Base-by-base conservation (phyloP, 2,888 invertebrate species). In the Melieria picta region DNA sequence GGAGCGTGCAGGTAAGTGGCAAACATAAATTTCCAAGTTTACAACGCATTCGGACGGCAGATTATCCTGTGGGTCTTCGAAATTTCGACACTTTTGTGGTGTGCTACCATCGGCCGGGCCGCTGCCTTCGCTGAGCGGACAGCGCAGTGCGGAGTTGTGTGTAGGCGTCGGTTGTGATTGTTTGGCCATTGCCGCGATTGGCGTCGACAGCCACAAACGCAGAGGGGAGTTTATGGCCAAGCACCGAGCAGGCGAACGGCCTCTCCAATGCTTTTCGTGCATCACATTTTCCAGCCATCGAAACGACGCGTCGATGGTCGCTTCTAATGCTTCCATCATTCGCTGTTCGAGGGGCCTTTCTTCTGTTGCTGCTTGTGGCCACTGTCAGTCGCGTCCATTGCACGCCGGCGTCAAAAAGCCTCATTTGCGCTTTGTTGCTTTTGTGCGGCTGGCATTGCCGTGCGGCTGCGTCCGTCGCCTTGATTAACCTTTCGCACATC, bases 401-500 rank as follows among this genome's bases (percentile, higher is more conserved):
- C 50, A 58, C 58, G 5, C 47, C 42, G 4, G 43, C 16, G 13
- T 47, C 42, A 73, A 62, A 73, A 70, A 67, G 69, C 67, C 66
- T 73, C 73, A 73, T 73, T 73, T 73, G 71, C 16, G 66, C 67
- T 64, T 74, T 76, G 68, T 71, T 66, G 61, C 30, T 43, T 52
- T 61, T 65, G 55, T 42, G 56, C 43, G 45, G 9, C n/a, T 66
- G 30, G 16, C 13, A n/a, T 7, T 52, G 11, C n/a, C 30, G 30
- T 30, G 1, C 30, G 30, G 30, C 30, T 30, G 9, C 10, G 47
- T 64, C 65, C 52, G 64, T 65, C 65, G 65, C 56, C 82, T 81
- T 81, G 81, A 81, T 81, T 81, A 81, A 81, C 83, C 83, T 82
- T 78, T 81, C 76, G 82, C 80, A 77, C 30, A 30, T 30, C 30